Conservation (phyloP, 2,888 invertebrate genomes). For the Acleris holmiana region DNA sequence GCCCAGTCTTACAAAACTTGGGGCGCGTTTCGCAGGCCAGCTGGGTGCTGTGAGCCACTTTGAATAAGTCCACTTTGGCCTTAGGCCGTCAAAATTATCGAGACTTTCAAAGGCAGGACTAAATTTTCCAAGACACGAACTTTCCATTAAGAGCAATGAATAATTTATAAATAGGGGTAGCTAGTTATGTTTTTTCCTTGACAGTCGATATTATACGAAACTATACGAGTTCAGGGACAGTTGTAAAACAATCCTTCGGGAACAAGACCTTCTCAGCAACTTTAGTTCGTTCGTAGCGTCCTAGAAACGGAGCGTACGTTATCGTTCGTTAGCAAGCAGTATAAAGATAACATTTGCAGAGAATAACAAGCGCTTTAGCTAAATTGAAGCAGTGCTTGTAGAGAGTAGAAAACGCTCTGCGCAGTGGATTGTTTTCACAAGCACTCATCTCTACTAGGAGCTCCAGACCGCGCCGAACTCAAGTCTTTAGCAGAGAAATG, state of each 20-base stretch:
- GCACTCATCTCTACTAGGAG: constrained; percentile 13
- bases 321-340: constrained; percentile 51
- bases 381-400: constrained; percentile 45
- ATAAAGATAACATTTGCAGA: constrained; percentile 19
- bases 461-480: background rate
- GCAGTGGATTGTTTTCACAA: constrained; percentile 15
- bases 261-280: constrained; percentile 13
- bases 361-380: constrained; percentile 40
- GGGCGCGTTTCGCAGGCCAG: constrained; percentile 31
- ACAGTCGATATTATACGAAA: constrained; percentile 38
- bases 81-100: constrained; percentile 44
- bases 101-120: constrained; percentile 50
- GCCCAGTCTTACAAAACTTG: constrained; percentile 13
- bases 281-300: constrained; percentile 25
- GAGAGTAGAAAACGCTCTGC: constrained; percentile 42
- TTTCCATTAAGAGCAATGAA: constrained; percentile 59
- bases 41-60: constrained; percentile 43
- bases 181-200: constrained; percentile 41
- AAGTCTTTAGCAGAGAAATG: background rate
- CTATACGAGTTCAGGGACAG: constrained; percentile 26
- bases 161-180: constrained; percentile 59
- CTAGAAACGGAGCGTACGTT: constrained; percentile 39
- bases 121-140: constrained; percentile 60
- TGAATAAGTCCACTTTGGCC: constrained; percentile 40
- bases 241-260: constrained; percentile 10